phyloP scores from a whole-genome alignment of 1,140 invertebrate genomes.

The Cherax destructor region DNA sequence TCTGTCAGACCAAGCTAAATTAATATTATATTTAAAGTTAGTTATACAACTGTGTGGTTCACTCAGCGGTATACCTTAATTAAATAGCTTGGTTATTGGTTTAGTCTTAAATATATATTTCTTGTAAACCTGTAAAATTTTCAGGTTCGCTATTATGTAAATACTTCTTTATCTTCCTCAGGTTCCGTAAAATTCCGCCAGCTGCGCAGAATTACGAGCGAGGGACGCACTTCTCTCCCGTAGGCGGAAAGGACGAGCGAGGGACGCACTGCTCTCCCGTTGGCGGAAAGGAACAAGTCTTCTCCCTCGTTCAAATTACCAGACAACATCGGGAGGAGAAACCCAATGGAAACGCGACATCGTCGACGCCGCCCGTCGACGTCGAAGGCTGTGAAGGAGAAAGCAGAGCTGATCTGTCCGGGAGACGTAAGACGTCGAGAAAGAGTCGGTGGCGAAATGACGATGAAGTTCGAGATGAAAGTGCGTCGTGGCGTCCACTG shows the following conservation, averaged over 20 bases:
- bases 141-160: too few relatives aligned
- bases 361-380: not conserved
- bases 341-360: not conserved
- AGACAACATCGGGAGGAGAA: not conserved
- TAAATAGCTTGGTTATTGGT: too few relatives aligned
- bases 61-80: too few relatives aligned
- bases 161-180: not conserved
- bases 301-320: not conserved
- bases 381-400: not conserved
- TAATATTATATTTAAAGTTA: too few relatives aligned
- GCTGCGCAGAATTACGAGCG: not conserved
- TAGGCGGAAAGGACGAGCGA: not conserved
- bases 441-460: not conserved
- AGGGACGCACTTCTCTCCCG: not conserved
- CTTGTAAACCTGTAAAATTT: too few relatives aligned
- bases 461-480: not conserved
- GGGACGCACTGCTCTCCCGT: not conserved
- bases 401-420: not conserved
- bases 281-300: not conserved
- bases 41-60: too few relatives aligned
- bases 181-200: not conserved
- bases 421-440: not conserved
- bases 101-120: too few relatives aligned
- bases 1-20: too few relatives aligned
- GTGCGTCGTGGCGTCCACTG: constrained; percentile 74